phyloP scores from a whole-genome alignment of 2,888 invertebrate genomes.

The Epistrophe eligans region DNA sequence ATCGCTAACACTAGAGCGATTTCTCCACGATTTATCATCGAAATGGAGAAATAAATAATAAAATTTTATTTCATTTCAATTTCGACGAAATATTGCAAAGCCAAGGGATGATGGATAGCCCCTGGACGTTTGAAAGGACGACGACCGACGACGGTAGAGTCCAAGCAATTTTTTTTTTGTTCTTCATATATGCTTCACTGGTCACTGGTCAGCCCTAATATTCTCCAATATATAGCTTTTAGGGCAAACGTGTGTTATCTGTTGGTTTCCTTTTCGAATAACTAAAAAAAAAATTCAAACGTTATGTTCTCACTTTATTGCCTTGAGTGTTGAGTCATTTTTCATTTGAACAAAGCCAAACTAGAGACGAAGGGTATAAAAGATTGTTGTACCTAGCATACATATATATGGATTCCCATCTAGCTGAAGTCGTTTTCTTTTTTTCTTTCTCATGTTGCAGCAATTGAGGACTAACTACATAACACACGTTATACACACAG shows the following conservation, averaged over 20 bases:
- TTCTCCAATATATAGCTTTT: background rate
- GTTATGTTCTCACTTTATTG: conserved; percentile 68
- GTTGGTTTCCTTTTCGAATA: conserved; percentile 13
- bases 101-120: conserved; percentile 64
- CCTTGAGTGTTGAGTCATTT: conserved; percentile 70
- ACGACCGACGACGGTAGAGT: background rate
- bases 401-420: background rate
- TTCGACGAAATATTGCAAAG: conserved; percentile 67
- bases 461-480: background rate
- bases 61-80: conserved; percentile 74
- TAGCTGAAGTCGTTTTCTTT: background rate
- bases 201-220: conserved; percentile 44
- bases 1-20: no score
- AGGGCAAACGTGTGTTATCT: conserved; percentile 44
- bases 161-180: background rate
- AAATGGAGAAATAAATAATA: conserved; percentile 66
- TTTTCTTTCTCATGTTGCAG: conserved; percentile 4
- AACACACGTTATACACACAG: background rate
- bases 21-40: conserved; percentile 42
- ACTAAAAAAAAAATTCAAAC: conserved; percentile 22
- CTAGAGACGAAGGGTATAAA: conserved; percentile 34
- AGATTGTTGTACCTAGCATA: conserved; percentile 34
- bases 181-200: conserved; percentile 40
- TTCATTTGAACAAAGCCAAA: conserved; percentile 57
- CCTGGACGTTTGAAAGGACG: background rate